phyloP scores from a whole-genome alignment of 2,888 invertebrate genomes.

The Aplocera efformata region DNA sequence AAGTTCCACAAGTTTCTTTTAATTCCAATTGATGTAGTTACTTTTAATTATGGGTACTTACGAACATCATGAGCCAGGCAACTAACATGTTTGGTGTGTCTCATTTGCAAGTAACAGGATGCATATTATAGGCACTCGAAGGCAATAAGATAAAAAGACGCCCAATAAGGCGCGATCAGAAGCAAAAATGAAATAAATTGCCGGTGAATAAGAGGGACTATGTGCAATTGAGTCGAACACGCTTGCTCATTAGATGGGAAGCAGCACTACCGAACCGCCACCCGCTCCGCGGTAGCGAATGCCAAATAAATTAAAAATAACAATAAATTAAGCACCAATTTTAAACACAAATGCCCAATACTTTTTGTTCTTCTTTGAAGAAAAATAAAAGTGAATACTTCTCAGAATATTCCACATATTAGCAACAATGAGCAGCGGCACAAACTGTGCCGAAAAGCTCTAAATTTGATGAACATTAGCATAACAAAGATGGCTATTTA shows the following conservation, averaged over 20 bases:
- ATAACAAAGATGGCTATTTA: slow-evolving; percentile 73
- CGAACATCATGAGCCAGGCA: slow-evolving; percentile 67
- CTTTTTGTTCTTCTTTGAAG: slow-evolving; percentile 29
- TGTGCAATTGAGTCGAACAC: slow-evolving; percentile 79
- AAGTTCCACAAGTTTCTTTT: slow-evolving; percentile 33
- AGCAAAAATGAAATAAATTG: slow-evolving; percentile 81
- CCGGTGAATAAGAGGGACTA: slow-evolving; percentile 76
- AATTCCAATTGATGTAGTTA: slow-evolving; percentile 37
- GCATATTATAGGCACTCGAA: slow-evolving; percentile 77
- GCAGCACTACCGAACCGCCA: slow-evolving; percentile 37
- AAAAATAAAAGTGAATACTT: slow-evolving; percentile 50
- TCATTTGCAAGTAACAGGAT: slow-evolving; percentile 79
- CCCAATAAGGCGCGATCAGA: slow-evolving; percentile 80
- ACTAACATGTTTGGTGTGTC: slow-evolving; percentile 70
- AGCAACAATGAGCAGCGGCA: slow-evolving; percentile 52
- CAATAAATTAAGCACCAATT: slow-evolving; percentile 33
- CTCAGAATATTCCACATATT: slow-evolving; percentile 61
- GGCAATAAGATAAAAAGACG: slow-evolving; percentile 77
- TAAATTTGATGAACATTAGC: slow-evolving; percentile 69
- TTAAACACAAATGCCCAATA: slow-evolving; percentile 27
- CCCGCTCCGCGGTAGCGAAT: slow-evolving; percentile 25
- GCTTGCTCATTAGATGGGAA: slow-evolving; percentile 74
- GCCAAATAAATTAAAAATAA: slow-evolving; percentile 33
- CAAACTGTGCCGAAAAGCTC: slow-evolving; percentile 65
- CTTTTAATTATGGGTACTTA: slow-evolving; percentile 69